A percentile compares a stretch with the other conserved stretches of the same genome.
Conservation (phyloP, 64 coral and sea anemone species). For the Acropora yongei region DNA sequence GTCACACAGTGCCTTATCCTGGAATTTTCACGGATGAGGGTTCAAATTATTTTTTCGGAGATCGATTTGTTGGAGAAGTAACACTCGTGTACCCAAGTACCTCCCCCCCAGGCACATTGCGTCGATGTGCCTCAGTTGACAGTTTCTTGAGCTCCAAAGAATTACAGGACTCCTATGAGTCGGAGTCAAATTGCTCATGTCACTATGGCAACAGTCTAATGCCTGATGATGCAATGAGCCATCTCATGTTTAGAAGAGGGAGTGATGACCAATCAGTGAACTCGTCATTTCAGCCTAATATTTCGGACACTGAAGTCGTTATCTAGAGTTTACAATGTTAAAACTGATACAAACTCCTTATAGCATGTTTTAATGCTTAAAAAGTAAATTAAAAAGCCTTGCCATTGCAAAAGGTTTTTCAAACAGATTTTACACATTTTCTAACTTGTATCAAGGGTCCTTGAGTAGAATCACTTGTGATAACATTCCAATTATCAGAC, state of each 20-base stretch:
- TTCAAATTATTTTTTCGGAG: slow-evolving; percentile 34
- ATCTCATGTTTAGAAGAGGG: not conserved
- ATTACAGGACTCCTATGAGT: not conserved
- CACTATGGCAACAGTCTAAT: not conserved
- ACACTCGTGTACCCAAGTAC: slow-evolving; percentile 9
- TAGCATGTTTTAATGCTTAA: not conserved
- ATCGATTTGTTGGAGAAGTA: not conserved
- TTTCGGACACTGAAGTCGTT: slow-evolving; percentile 14
- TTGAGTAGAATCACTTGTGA: too few relatives aligned
- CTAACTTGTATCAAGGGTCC: not conserved
- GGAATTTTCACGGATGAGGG: slow-evolving; percentile 6
- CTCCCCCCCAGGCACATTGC: not conserved
- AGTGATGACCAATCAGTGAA: not conserved
- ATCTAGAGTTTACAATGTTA: not conserved
- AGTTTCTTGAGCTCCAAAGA: slow-evolving; percentile 31
- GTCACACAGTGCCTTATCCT: slow-evolving; percentile 10
- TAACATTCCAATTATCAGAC: too few relatives aligned
- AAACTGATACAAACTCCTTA: not conserved
- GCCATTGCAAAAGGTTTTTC: too few relatives aligned
- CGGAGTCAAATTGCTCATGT: not conserved
- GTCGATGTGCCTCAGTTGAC: slow-evolving; percentile 23
- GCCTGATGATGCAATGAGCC: not conserved
- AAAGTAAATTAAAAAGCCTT: too few relatives aligned
- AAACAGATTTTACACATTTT: not conserved
- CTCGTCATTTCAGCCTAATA: not conserved